Evolutionary conservation across 1,140 invertebrate species (phyloP).

Genomic region (Stegodyphus dumicola): DNA sequence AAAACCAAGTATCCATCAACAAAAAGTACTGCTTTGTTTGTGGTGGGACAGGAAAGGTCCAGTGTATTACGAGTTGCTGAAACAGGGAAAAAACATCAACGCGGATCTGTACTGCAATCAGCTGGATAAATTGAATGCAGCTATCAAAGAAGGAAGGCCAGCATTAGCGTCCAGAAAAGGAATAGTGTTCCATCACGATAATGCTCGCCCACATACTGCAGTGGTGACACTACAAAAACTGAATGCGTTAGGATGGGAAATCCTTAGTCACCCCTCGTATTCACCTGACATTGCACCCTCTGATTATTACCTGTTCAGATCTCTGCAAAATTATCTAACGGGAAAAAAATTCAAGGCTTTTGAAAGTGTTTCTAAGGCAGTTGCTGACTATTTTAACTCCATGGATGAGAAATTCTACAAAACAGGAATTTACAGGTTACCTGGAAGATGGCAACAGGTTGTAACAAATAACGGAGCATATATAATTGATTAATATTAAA

Average conservation of each 20-base stretch:
- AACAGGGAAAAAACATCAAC: constrained; percentile 38
- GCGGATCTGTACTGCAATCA: constrained; percentile 49
- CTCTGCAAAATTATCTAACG: constrained; percentile 47
- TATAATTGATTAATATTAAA: too few relatives aligned
- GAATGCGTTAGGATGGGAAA: neutral
- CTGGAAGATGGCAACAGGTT: too few relatives aligned
- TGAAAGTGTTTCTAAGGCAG: too few relatives aligned
- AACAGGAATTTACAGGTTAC: too few relatives aligned
- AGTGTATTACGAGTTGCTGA: constrained; percentile 26
- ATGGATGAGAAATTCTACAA: too few relatives aligned
- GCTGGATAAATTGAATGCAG: constrained; percentile 46
- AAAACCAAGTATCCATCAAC: constrained; percentile 9
- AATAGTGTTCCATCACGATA: constrained; percentile 44
- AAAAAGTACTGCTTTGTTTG: constrained; percentile 9
- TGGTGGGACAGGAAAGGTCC: constrained; percentile 4
- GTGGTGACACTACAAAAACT: neutral
- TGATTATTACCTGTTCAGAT: constrained; percentile 37
- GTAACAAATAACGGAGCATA: too few relatives aligned
- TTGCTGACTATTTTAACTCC: too few relatives aligned
- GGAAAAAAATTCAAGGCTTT: neutral
- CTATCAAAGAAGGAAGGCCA: constrained; percentile 38
- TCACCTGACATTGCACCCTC: constrained; percentile 18
- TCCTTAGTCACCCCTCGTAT: neutral
- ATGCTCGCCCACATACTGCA: neutral
- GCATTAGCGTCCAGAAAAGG: constrained; percentile 33